Conservation (phyloP, 2,113 vertebrate species). For the Todiramphus saurophagus region DNA sequence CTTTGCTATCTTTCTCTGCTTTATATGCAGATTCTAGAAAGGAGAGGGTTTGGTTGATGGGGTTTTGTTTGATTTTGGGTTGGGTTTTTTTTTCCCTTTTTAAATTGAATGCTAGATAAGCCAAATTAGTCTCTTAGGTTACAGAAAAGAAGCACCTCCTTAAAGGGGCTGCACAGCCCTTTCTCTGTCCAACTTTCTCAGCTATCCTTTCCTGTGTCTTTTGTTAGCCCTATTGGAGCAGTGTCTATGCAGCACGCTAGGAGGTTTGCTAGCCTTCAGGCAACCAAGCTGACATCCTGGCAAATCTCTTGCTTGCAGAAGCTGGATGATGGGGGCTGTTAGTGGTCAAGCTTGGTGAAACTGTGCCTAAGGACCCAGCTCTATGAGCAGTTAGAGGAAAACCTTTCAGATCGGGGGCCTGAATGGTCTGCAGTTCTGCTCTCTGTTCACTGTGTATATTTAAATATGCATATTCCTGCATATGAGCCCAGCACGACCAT, state of each 20-base stretch:
- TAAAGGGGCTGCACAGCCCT: not conserved
- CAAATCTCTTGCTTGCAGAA: not conserved
- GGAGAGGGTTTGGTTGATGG: not conserved
- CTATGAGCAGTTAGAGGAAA: not conserved
- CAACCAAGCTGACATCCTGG: not conserved
- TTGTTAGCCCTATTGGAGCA: not conserved
- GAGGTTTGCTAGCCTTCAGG: not conserved
- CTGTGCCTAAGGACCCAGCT: not conserved
- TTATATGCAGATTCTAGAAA: not conserved
- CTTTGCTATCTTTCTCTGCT: not conserved
- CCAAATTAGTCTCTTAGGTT: not conserved
- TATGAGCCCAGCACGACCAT: not conserved
- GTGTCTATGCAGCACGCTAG: accelerated
- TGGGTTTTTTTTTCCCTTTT: not conserved
- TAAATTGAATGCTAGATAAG: not conserved
- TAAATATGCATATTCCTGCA: not conserved
- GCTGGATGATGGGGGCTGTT: not conserved
- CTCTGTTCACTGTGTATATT: not conserved
- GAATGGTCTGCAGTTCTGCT: not conserved
- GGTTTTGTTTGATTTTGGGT: too few species aligned
- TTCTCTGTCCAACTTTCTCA: not conserved
- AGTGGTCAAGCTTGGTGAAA: not conserved
- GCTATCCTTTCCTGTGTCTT: not conserved
- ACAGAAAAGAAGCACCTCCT: not conserved
- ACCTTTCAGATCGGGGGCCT: not conserved